Evolutionary conservation across 2,888 invertebrate species (phyloP).

Genomic region (Podabrus alpinus): DNA sequence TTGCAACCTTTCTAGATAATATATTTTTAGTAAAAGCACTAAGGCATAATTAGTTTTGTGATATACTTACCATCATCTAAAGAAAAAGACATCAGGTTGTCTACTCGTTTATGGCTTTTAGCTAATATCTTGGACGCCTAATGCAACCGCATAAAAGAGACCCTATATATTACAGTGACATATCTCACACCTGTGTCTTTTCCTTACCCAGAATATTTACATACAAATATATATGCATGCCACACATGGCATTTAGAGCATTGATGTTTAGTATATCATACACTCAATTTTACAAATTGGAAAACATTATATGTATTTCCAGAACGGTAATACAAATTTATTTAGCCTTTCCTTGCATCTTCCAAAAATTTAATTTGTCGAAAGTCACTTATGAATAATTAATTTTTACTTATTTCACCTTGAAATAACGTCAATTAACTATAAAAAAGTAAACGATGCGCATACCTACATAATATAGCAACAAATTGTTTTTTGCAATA

Average conservation of each 20-base stretch:
- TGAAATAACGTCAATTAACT: background rate
- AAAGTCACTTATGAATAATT: background rate
- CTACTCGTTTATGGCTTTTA: constrained; percentile 25
- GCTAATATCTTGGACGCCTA: constrained; percentile 46
- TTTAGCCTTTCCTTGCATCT: background rate
- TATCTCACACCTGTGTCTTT: constrained; percentile 55
- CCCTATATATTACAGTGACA: constrained; percentile 55
- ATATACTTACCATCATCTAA: constrained; percentile 7
- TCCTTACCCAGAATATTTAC: constrained; percentile 52
- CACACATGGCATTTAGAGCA: constrained; percentile 47
- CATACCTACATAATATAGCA: background rate
- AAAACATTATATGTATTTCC: constrained; percentile 47
- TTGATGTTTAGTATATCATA: constrained; percentile 43
- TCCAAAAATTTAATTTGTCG: background rate
- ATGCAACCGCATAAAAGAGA: constrained; percentile 52
- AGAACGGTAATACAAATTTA: background rate
- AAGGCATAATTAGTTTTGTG: constrained; percentile 24
- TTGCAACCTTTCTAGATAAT: background rate
- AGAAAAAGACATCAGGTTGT: constrained; percentile 23
- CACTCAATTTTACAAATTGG: constrained; percentile 50
- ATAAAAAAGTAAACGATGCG: background rate
- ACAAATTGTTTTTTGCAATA: background rate
- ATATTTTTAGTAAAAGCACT: background rate
- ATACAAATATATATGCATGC: constrained; percentile 53
- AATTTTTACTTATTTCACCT: background rate